Base-by-base conservation (phyloP, 2,797 vertebrate species). In the Anableps anableps region DNA sequence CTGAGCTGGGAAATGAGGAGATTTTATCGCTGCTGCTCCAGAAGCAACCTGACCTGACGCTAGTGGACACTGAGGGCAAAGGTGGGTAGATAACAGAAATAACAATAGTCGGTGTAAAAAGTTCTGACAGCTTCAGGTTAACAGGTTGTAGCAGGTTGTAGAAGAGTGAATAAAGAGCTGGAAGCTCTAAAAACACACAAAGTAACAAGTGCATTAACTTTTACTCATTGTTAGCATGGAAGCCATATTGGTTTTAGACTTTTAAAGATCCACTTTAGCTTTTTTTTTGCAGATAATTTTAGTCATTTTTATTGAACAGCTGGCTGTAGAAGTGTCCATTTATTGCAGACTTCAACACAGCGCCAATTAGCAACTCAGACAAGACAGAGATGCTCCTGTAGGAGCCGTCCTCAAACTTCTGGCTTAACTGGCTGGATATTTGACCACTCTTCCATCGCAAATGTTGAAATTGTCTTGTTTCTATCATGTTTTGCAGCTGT, bases 1-100 rank as follows among this genome's bases (percentile, higher is more conserved):
- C 97, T 1, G 96, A 98, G 86, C 91, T 96, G 23, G 98, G 98
- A 29, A 96, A 97, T 8, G 95, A 97, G 11, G 4, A 84, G 26
- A 89, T 97, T 0, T 75, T 99, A 82, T 88, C 94, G 50, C 88
- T 97, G 72, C 74, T 99, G 89, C 95, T 87, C 48, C 92, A 96
- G 85, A 95, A 93, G 2, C 83, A 95, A 0, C 96, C 97, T 19
- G 86, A 98, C 80, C 94, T 99, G 95, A 96, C 83, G 2, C 89
- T 96, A 72, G 92, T 96, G 78, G 97, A 99, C 85, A 79, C 91
- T 2, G 96, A 97, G 85, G 97, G 98, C 73, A 97, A 96, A 97
- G 97, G 98, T 99, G 88, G 93, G 94, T 55, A 64, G 31, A 4
- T 26, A 3, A 26, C 72, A 51, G 23, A 10, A 21, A 5, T 29